phyloP scores from a whole-genome alignment of 2,113 vertebrate genomes.

The Microtus ochrogaster region DNA sequence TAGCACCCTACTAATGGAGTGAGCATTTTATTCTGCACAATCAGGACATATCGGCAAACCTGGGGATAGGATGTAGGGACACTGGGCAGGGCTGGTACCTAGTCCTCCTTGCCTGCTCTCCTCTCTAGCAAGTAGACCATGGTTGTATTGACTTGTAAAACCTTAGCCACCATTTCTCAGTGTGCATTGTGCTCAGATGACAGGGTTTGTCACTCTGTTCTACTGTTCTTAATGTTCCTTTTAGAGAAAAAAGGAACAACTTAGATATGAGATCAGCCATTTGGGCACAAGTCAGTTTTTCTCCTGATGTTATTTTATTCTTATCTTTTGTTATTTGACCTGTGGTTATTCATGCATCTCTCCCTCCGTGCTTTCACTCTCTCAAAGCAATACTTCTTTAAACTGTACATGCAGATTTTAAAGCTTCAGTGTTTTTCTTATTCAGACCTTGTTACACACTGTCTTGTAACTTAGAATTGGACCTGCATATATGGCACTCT shows the following conservation, averaged over 20 bases:
- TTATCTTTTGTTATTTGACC: neutral
- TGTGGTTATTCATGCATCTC: neutral
- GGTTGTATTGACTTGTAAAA: slow-evolving; percentile 77
- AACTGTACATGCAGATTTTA: neutral
- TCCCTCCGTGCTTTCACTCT: neutral
- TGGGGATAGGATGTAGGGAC: slow-evolving; percentile 78
- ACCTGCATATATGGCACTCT: neutral
- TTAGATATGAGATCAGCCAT: neutral
- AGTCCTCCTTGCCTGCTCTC: slow-evolving; percentile 91
- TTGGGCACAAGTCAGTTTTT: neutral
- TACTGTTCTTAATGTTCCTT: neutral
- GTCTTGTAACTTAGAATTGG: neutral
- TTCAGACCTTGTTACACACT: neutral
- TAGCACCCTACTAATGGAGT: slow-evolving; percentile 89
- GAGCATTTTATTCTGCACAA: slow-evolving; percentile 90
- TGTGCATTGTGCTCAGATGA: neutral
- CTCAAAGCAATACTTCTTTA: neutral
- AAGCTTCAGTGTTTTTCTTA: slow-evolving; percentile 1
- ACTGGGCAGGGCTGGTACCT: slow-evolving; percentile 31
- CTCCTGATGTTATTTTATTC: neutral
- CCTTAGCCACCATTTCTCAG: neutral
- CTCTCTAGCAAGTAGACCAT: slow-evolving; percentile 98
- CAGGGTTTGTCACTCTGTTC: neutral
- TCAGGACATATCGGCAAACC: slow-evolving; percentile 87
- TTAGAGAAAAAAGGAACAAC: neutral